Evolutionary conservation across 1,140 invertebrate genomes (phyloP).

Genomic region (Drosophila miranda): DNA sequence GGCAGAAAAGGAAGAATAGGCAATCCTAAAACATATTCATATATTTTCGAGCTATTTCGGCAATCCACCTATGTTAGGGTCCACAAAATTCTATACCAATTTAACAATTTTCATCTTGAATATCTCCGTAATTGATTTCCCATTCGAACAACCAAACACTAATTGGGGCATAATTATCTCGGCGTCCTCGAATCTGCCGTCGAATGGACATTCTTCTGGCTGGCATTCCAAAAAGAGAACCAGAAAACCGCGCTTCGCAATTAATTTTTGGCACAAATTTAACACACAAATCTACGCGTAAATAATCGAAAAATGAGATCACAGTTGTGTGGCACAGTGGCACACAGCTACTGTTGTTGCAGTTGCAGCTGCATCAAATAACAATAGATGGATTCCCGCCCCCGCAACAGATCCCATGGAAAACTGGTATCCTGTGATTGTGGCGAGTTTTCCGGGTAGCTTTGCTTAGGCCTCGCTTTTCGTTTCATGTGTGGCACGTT

Average conservation of each 20-base stretch:
- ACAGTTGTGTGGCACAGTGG: slow-evolving; percentile 31
- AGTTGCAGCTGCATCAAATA: slow-evolving; percentile 34
- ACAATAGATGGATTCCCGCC: slow-evolving; percentile 10
- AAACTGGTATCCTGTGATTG: slow-evolving; percentile 60
- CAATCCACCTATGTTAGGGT: too few species aligned
- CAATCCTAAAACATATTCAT: too few species aligned
- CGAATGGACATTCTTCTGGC: too few species aligned
- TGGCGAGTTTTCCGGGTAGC: slow-evolving; percentile 59
- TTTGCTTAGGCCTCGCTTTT: slow-evolving; percentile 61
- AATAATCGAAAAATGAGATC: slow-evolving; percentile 77
- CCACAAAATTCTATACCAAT: too few species aligned
- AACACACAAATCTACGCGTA: slow-evolving; percentile 58
- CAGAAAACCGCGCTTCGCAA: slow-evolving; percentile 53
- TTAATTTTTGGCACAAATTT: slow-evolving; percentile 62
- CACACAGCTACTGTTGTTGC: slow-evolving; percentile 13
- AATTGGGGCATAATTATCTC: slow-evolving; percentile 14
- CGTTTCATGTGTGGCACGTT: slow-evolving; percentile 12
- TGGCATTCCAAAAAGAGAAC: slow-evolving; percentile 17
- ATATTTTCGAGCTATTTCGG: too few species aligned
- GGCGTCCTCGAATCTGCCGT: background rate
- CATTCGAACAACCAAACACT: too few species aligned
- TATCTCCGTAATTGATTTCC: slow-evolving; percentile 27
- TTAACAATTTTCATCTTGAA: too few species aligned
- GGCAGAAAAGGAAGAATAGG: too few species aligned
- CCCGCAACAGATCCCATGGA: slow-evolving; percentile 1